These are phyloP conservation scores for Apoda limacodes DNA, from an alignment of 2,888 invertebrate species.

Conservation along the genomic window DNA sequence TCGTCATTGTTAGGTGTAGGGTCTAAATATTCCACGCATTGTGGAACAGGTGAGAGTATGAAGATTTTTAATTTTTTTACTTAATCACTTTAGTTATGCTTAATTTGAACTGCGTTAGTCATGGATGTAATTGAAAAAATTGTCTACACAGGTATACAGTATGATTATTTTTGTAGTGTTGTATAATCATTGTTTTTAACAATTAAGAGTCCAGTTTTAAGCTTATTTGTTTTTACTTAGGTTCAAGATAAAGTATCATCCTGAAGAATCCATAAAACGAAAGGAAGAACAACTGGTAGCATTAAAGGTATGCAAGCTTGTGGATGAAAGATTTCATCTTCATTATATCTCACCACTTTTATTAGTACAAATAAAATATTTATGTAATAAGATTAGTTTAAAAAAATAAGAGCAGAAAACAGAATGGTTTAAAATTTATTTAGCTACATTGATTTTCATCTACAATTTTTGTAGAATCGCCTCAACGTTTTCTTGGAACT, in stretches of 20 bases:
- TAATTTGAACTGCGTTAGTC: no score
- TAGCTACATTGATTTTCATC: no score
- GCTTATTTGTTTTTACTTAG: conserved; percentile 67
- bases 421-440: no score
- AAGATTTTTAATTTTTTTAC: conserved; percentile 60
- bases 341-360: no score
- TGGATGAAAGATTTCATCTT: no score
- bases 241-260: conserved; percentile 99
- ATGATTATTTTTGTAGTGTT: conserved; percentile 9
- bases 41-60: conserved; percentile 68
- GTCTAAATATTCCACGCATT: conserved; percentile 54
- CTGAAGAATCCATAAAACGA: conserved; percentile 92
- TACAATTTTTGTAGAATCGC: conserved; percentile 77
- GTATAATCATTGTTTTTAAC: conserved; percentile 1
- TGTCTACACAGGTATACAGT: conserved; percentile 11
- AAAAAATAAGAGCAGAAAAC: no score
- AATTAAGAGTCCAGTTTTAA: no score
- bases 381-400: conserved; percentile 2
- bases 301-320: conserved; percentile 78
- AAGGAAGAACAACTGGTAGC: conserved; percentile 88
- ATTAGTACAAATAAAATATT: conserved; percentile 3
- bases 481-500: conserved; percentile 91
- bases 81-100: conserved; percentile 50
- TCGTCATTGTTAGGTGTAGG: conserved; percentile 66
- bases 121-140: conserved; percentile 2